Evolutionary conservation across 1,140 invertebrate genomes (phyloP).

Genomic region (Whitmania pigra): DNA sequence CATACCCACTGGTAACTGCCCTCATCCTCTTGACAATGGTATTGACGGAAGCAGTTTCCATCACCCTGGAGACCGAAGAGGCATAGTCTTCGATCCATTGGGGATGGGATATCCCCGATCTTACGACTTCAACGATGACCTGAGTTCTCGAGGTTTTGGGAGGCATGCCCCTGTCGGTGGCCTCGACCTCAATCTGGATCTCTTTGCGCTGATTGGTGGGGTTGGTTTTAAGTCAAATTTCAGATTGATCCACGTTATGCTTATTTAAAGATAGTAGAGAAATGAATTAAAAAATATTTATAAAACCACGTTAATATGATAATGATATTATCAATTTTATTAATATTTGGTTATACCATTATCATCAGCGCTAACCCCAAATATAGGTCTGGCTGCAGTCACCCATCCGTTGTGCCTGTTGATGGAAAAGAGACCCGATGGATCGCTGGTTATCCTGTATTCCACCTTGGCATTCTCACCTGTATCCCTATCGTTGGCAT

Average conservation of each 20-base stretch:
- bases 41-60: constrained; percentile 22
- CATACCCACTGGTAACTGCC: not conserved
- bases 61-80: not conserved
- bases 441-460: not conserved
- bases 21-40: constrained; percentile 20
- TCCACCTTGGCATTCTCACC: constrained; percentile 14
- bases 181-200: constrained; percentile 17
- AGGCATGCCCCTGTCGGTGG: constrained; percentile 18
- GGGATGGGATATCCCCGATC: constrained; percentile 20
- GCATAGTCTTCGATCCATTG: constrained; percentile 24
- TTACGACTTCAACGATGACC: constrained; percentile 17
- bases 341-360: no score
- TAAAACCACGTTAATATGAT: no score
- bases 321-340: no score
- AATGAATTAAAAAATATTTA: no score
- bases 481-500: constrained; percentile 38
- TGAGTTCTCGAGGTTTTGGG: constrained; percentile 9
- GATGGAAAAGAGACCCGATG: constrained; percentile 2
- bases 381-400: not conserved
- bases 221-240: not conserved
- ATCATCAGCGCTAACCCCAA: constrained; percentile 2
- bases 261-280: not conserved
- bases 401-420: constrained; percentile 16
- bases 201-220: not conserved
- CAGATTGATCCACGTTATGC: not conserved